Evolutionary conservation across 2,888 invertebrate genomes (phyloP).

Genomic region (Zeuzera pyrina): DNA sequence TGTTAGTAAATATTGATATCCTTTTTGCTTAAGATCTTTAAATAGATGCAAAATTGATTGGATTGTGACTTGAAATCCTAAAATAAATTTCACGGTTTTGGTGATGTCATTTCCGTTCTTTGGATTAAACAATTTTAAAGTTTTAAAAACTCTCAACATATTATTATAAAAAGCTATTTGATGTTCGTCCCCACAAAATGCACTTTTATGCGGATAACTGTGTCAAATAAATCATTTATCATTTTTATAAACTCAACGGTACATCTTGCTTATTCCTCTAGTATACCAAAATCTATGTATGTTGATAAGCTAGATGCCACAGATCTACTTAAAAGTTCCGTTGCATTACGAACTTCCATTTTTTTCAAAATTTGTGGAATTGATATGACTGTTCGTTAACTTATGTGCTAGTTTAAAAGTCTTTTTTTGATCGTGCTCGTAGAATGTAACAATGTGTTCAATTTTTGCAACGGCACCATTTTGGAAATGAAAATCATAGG

Average conservation of each 20-base stretch:
- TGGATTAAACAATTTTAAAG: too few relatives aligned
- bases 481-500: slow-evolving; percentile 22
- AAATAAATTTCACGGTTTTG: too few relatives aligned
- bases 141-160: slow-evolving; percentile 12
- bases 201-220: slow-evolving; percentile 9
- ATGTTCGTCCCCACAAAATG: slow-evolving; percentile 12
- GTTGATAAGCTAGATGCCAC: slow-evolving; percentile 22
- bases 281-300: slow-evolving; percentile 10
- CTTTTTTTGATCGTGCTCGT: slow-evolving; percentile 17
- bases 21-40: too few relatives aligned
- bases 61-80: too few relatives aligned
- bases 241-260: slow-evolving; percentile 12
- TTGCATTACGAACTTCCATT: slow-evolving; percentile 19
- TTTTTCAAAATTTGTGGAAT: slow-evolving; percentile 22
- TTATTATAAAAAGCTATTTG: slow-evolving; percentile 14
- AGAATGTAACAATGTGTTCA: slow-evolving; percentile 19
- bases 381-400: slow-evolving; percentile 22
- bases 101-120: too few relatives aligned
- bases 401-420: slow-evolving; percentile 20
- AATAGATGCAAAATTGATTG: too few relatives aligned
- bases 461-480: slow-evolving; percentile 20
- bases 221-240: slow-evolving; percentile 17
- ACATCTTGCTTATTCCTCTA: slow-evolving; percentile 9
- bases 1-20: too few relatives aligned
- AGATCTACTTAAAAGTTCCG: slow-evolving; percentile 23